These are phyloP conservation scores for Cyprinodon tularosa DNA, from an alignment of 2,113 vertebrate genomes.

Conservation along the genomic window DNA sequence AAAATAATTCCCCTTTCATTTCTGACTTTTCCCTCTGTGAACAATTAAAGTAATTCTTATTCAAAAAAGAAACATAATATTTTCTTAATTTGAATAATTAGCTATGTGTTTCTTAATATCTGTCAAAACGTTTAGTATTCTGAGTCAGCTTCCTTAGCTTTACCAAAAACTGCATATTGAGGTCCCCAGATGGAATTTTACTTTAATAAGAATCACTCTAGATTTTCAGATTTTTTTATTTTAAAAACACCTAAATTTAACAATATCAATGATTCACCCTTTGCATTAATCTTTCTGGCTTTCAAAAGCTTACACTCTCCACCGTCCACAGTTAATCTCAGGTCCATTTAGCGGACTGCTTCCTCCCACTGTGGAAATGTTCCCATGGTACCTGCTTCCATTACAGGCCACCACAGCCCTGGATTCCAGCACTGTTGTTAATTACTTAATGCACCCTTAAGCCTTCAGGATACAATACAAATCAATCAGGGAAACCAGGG, in stretches of 20 bases:
- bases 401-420: slow-evolving; percentile 55
- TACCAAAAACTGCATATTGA: not conserved
- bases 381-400: slow-evolving; percentile 54
- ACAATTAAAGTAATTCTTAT: not conserved
- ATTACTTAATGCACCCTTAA: slow-evolving; percentile 72
- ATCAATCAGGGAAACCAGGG: slow-evolving; percentile 46
- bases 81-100: not conserved
- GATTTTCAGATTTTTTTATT: slow-evolving; percentile 16
- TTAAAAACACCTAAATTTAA: slow-evolving; percentile 33
- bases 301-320: slow-evolving; percentile 56
- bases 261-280: slow-evolving; percentile 48
- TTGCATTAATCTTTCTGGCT: slow-evolving; percentile 58
- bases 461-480: slow-evolving; percentile 52
- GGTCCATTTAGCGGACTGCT: slow-evolving; percentile 58
- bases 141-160: not conserved
- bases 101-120: not conserved
- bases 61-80: not conserved
- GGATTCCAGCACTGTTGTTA: slow-evolving; percentile 56
- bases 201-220: not conserved
- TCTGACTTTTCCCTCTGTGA: not conserved
- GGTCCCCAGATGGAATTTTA: not conserved
- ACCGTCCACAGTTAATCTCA: slow-evolving; percentile 54
- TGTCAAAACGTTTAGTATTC: not conserved
- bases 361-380: slow-evolving; percentile 59
- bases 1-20: not conserved